These are phyloP conservation scores for Xestia ashworthii DNA, from an alignment of 2,888 invertebrate genomes.

Conservation along the genomic window DNA sequence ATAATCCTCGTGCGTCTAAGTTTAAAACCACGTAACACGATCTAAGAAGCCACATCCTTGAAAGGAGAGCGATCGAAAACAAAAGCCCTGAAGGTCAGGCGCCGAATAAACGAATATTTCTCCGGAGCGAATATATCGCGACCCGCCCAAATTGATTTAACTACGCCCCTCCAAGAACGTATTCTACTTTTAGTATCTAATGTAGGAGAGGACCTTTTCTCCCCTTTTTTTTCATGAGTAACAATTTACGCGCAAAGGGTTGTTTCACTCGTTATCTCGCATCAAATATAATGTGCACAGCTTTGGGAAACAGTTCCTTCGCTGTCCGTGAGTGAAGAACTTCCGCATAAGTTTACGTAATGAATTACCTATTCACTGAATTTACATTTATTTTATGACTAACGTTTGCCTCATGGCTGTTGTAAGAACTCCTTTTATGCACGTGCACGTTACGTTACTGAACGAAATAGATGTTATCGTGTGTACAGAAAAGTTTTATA, in stretches of 20 bases:
- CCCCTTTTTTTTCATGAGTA: conserved; percentile 56
- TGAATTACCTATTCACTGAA: conserved; percentile 37
- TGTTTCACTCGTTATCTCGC: conserved; percentile 67
- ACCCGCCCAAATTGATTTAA: conserved; percentile 82
- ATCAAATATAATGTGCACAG: conserved; percentile 66
- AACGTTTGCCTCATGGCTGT: conserved; percentile 8
- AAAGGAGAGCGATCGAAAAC: conserved; percentile 69
- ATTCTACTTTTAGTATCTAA: conserved; percentile 69
- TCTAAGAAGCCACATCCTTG: conserved; percentile 58
- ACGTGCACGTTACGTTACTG: neutral
- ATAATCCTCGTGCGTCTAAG: conserved; percentile 14
- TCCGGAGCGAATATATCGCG: conserved; percentile 74
- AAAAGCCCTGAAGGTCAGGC: conserved; percentile 66
- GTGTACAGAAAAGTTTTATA: neutral
- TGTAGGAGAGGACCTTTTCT: conserved; percentile 55
- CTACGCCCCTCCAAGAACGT: conserved; percentile 68
- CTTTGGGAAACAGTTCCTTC: conserved; percentile 44
- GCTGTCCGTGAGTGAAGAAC: conserved; percentile 43
- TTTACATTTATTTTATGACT: conserved; percentile 51
- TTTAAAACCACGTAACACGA: conserved; percentile 58
- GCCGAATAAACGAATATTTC: conserved; percentile 73
- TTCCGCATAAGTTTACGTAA: conserved; percentile 44
- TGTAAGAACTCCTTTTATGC: conserved; percentile 1
- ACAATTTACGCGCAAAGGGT: conserved; percentile 67
- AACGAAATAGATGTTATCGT: conserved; percentile 7